These are phyloP conservation scores for Malurus melanocephalus DNA, from an alignment of 2,113 vertebrate species.

Conservation along the genomic window DNA sequence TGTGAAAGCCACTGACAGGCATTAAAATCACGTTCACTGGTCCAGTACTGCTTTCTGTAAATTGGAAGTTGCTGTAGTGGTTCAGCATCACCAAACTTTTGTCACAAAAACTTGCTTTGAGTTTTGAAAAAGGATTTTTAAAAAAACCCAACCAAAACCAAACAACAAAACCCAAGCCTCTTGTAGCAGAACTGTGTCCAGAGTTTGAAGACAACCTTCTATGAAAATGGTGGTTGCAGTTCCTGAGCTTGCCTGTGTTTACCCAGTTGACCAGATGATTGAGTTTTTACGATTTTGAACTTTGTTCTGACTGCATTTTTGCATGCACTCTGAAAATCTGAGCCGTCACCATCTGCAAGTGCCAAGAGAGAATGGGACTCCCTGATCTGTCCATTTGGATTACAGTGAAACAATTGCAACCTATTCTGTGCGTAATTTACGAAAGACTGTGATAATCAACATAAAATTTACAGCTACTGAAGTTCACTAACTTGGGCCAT, in stretches of 20 bases:
- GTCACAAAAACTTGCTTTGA: constrained; percentile 26
- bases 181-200: constrained; percentile 48
- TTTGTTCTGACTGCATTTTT: constrained; percentile 24
- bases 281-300: constrained; percentile 66
- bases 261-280: constrained; percentile 8
- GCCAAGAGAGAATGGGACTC: constrained; percentile 36
- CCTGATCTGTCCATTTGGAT: constrained; percentile 43
- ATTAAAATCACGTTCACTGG: constrained; percentile 16
- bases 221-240: constrained; percentile 61
- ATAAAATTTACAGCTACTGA: not conserved
- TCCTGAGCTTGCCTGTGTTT: constrained; percentile 57
- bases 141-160: not conserved
- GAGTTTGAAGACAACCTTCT: constrained; percentile 67
- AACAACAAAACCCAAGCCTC: not conserved
- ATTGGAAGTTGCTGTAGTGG: constrained; percentile 22
- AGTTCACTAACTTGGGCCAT: not conserved
- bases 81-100: not conserved
- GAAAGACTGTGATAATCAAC: constrained; percentile 43
- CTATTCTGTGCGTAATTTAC: not conserved
- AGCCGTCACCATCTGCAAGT: constrained; percentile 23
- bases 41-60: constrained; percentile 25
- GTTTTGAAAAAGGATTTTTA: constrained; percentile 51
- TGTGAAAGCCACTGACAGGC: constrained; percentile 52
- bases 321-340: constrained; percentile 28
- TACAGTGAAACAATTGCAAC: constrained; percentile 52